Evolutionary conservation across 2,888 invertebrate species (phyloP).

Genomic region (Agrotis exclamationis): DNA sequence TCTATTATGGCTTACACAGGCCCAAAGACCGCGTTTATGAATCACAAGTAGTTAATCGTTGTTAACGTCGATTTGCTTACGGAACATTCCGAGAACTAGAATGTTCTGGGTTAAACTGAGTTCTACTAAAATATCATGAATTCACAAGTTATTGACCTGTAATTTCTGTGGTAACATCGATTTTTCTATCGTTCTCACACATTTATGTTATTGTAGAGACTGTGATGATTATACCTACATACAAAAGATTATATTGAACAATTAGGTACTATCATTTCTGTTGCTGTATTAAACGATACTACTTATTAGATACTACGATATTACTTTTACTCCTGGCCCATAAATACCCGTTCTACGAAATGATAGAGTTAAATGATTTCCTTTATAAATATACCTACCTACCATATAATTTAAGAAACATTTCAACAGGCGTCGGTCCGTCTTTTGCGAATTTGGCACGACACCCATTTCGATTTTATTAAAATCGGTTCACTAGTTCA

Average conservation of each 20-base stretch:
- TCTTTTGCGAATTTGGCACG: slow-evolving; percentile 28
- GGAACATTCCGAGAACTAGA: slow-evolving; percentile 9
- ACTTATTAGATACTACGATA: too few relatives aligned
- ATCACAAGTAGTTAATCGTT: slow-evolving; percentile 9
- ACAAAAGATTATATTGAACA: background rate
- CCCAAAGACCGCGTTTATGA: background rate
- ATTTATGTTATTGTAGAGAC: background rate
- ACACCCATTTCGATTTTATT: slow-evolving; percentile 43
- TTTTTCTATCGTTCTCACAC: background rate
- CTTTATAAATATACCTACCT: background rate
- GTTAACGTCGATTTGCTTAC: background rate
- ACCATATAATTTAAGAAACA: slow-evolving; percentile 11
- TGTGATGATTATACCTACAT: background rate
- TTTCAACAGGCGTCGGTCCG: slow-evolving; percentile 10
- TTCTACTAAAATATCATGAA: slow-evolving; percentile 19
- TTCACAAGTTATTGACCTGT: slow-evolving; percentile 17
- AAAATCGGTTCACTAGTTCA: slow-evolving; percentile 50
- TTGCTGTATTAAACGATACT: background rate
- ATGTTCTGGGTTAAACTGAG: background rate
- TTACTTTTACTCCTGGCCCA: background rate
- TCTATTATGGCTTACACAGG: slow-evolving; percentile 5
- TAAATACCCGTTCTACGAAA: background rate
- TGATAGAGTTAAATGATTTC: background rate
- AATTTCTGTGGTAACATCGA: slow-evolving; percentile 29
- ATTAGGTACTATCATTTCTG: background rate